Evolutionary conservation across 2,113 vertebrate species (phyloP).

Genomic region (Stercorarius parasiticus): DNA sequence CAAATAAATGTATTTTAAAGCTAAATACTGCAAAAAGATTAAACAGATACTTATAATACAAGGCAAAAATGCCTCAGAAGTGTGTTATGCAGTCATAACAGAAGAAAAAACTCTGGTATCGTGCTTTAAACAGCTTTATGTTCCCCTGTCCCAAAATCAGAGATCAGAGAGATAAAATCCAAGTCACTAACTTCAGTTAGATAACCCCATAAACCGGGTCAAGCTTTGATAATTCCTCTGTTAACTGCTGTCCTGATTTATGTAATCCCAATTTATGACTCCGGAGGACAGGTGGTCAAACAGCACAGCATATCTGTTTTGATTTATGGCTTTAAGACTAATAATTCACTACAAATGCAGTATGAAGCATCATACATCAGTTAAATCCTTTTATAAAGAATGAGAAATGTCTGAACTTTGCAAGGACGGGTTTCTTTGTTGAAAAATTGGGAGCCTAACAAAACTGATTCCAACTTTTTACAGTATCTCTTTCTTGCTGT

Average conservation of each 20-base stretch:
- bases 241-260: background rate
- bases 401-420: background rate
- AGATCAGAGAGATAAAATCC: background rate
- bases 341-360: background rate
- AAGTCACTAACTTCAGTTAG: slow-evolving; percentile 10
- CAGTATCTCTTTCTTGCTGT: background rate
- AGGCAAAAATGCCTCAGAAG: background rate
- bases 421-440: background rate
- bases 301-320: background rate
- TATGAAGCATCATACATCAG: background rate
- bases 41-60: background rate
- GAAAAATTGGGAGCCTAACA: background rate
- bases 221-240: slow-evolving; percentile 22
- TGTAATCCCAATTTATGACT: slow-evolving; percentile 1
- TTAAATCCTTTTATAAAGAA: background rate
- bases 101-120: background rate
- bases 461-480: background rate
- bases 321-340: slow-evolving; percentile 8
- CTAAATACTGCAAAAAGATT: background rate
- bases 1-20: background rate
- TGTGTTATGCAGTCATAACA: background rate
- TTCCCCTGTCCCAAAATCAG: background rate
- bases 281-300: slow-evolving; percentile 4
- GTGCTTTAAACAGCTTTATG: background rate
- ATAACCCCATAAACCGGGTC: slow-evolving; percentile 3